Conservation (phyloP, 1,140 invertebrate species). For the Lamellibrachia luymesi region DNA sequence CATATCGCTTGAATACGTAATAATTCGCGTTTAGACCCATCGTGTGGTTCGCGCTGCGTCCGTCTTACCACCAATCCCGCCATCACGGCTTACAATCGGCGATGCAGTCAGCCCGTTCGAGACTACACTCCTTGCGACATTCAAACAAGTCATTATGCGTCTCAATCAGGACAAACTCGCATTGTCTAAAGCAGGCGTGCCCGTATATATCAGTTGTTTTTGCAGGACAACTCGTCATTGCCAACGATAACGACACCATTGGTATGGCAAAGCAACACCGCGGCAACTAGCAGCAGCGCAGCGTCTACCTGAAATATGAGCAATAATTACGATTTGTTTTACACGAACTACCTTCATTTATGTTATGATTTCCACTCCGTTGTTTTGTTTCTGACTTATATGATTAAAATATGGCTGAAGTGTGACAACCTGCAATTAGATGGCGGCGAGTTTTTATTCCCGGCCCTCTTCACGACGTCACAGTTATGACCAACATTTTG, state of each 20-base stretch:
- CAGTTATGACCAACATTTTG: background rate
- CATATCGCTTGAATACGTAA: background rate
- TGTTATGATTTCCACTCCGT: background rate
- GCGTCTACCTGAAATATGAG: background rate
- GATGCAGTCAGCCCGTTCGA: background rate
- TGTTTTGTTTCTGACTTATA: no score
- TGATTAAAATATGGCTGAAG: no score
- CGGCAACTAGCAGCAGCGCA: background rate
- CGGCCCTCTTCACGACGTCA: background rate
- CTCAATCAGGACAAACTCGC: background rate
- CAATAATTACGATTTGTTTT: background rate
- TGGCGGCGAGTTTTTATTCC: background rate
- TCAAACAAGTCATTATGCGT: background rate
- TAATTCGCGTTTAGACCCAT: background rate
- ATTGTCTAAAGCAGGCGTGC: background rate
- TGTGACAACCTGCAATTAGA: background rate
- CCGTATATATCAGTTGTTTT: background rate
- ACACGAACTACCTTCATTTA: background rate
- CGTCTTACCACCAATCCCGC: background rate
- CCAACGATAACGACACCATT: background rate
- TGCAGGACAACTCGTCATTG: background rate
- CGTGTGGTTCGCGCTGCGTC: background rate
- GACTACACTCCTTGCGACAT: background rate
- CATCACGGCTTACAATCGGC: background rate
- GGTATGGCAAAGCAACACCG: background rate